Conservation (phyloP, 1,140 invertebrate genomes). For the Calephelis virginiensis region DNA sequence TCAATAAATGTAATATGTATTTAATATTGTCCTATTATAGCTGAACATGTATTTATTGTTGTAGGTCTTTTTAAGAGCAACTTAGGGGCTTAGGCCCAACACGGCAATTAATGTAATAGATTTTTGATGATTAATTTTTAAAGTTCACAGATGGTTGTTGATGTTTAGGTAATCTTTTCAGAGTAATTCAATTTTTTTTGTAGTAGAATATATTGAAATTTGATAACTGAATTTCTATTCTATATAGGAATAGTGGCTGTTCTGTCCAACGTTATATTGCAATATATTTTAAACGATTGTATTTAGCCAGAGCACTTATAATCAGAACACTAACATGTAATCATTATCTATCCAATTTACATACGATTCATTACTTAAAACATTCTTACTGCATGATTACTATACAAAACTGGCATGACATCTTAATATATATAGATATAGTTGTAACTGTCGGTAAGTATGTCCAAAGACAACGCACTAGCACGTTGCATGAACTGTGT, state of each 20-base stretch:
- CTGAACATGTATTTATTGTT: slow-evolving; percentile 19
- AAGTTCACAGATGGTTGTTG: slow-evolving; percentile 74
- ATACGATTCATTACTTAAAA: slow-evolving; percentile 25
- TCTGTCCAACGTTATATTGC: slow-evolving; percentile 33
- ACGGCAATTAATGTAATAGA: slow-evolving; percentile 45
- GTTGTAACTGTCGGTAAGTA: slow-evolving; percentile 55
- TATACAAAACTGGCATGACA: slow-evolving; percentile 31
- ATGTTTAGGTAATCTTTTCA: slow-evolving; percentile 72
- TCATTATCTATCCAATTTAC: slow-evolving; percentile 59
- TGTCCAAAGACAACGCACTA: slow-evolving; percentile 48
- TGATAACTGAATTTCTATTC: slow-evolving; percentile 41
- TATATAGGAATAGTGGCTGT: slow-evolving; percentile 43
- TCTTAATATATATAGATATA: slow-evolving; percentile 25
- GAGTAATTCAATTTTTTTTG: slow-evolving; percentile 55
- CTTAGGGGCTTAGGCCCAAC: slow-evolving; percentile 60
- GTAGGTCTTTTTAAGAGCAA: slow-evolving; percentile 30
- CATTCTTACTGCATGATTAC: slow-evolving; percentile 33
- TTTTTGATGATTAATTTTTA: slow-evolving; percentile 42
- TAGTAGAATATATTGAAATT: slow-evolving; percentile 41
- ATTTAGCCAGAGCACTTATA: slow-evolving; percentile 58
- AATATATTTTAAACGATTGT: slow-evolving; percentile 36
- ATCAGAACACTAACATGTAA: slow-evolving; percentile 56
- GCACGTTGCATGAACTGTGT: slow-evolving; percentile 65
- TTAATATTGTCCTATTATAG: slow-evolving; percentile 34
- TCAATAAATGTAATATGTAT: slow-evolving; percentile 31